Base-by-base conservation (phyloP, 2,888 invertebrate species). In the Mallateleia sp. region DNA sequence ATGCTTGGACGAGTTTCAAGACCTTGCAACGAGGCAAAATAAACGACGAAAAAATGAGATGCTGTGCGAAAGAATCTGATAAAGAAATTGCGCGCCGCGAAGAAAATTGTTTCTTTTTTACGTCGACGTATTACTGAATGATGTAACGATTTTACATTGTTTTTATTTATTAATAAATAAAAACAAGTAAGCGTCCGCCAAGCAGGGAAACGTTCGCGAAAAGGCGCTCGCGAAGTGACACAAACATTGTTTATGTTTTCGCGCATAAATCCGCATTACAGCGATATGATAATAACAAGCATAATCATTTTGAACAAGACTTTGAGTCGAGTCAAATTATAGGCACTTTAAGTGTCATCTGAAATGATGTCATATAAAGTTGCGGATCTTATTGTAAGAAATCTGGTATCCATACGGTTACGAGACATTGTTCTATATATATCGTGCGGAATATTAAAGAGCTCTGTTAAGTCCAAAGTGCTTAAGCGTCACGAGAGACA, bases 371-470 rank as follows among this genome's bases (percentile, higher is more conserved):
- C 42, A 2, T 42, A 15, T 14, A 42, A 15, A 2, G 5, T 42
- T n/a, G 28, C 11, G 42, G 42, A 42, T 11, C 42, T 54, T 25
- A 54, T 54, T 11, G 28, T 54, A 54, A 54, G 54, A 58, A 58
- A 58, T 34, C 32, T 34, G 14, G 34, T 34, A 9, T 28, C 32
- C 25, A 18, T 18, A 18, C 18, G 20, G 7, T 28, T 34, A n/a
- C 54, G 52, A n/a, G 54, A 56, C 28, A 56, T 56, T 58, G 58
- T 58, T 42, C 42, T 58, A 58, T 58, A 58, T 58, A 28, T 8
- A 58, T 32, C 20, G 22, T 22, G 25, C 25, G 20, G 67, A 47
- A 81, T 74, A 80, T 89, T 82, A 84, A 84, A 28, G 28, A 80
- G 81, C 52, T 79, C 71, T 47, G 71, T 62, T 67, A 69, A 79